These are phyloP conservation scores for Plectropomus leopardus DNA, from an alignment of 2,113 vertebrate genomes.

Conservation along the genomic window DNA sequence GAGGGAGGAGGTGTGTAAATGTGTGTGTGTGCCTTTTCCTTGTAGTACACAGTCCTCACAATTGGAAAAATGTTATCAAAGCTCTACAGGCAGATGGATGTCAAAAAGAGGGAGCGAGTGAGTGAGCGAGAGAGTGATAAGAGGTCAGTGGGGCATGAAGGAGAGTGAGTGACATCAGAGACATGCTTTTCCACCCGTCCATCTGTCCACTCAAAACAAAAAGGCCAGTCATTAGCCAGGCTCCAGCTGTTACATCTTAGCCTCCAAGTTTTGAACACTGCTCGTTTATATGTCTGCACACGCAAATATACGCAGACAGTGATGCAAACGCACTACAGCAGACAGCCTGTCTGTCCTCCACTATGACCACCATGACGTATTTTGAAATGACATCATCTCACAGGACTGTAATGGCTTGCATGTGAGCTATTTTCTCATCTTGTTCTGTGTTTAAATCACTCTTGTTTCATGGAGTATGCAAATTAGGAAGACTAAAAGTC, in stretches of 20 bases:
- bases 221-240: conserved; percentile 64
- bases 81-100: conserved; percentile 44
- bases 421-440: conserved; percentile 3
- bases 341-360: not conserved
- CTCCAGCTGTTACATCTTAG: conserved; percentile 70
- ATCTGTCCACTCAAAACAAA: conserved; percentile 78
- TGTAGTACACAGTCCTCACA: conserved; percentile 9
- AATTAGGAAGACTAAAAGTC: not conserved
- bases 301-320: not conserved
- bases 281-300: conserved; percentile 17
- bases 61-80: conserved; percentile 33
- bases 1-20: not conserved
- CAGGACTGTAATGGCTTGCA: not conserved
- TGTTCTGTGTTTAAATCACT: not conserved
- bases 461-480: not conserved
- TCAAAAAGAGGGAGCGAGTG: conserved; percentile 8
- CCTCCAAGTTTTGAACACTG: conserved; percentile 40
- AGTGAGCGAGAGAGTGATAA: conserved; percentile 10
- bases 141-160: conserved; percentile 73
- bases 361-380: not conserved
- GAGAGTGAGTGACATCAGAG: conserved; percentile 72
- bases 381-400: conserved; percentile 34
- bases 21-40: not conserved
- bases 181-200: conserved; percentile 66
- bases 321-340: not conserved